Conservation (phyloP, 2,113 vertebrate genomes). For the Dolichotis patagonum region DNA sequence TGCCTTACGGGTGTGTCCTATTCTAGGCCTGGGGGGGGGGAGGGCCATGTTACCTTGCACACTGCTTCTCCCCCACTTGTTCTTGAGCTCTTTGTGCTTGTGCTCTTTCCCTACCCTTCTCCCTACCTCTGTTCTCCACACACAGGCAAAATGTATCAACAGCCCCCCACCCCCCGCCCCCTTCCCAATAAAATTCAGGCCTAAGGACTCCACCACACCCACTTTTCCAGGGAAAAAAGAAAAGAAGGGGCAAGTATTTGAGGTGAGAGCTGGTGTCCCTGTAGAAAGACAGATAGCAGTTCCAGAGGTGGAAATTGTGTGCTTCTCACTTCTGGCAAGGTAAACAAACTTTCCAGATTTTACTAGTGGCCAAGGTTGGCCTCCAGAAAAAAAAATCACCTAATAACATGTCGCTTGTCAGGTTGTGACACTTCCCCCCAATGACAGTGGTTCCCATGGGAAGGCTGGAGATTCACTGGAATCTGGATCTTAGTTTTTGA, state of each 20-base stretch:
- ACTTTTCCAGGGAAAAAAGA: not conserved
- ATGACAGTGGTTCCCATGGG: slow-evolving; percentile 53
- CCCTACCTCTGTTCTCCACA: slow-evolving; percentile 6
- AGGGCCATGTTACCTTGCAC: no score
- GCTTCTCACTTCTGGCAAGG: slow-evolving; percentile 76
- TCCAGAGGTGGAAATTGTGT: not conserved
- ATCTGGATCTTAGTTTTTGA: not conserved
- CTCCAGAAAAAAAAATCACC: slow-evolving; percentile 71
- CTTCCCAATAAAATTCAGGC: not conserved
- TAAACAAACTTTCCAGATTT: slow-evolving; percentile 76
- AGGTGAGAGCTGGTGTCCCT: slow-evolving; percentile 68
- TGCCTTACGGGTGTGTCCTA: not conserved
- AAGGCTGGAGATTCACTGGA: slow-evolving; percentile 58
- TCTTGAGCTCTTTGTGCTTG: not conserved
- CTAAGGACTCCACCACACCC: not conserved
- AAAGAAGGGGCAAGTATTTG: slow-evolving; percentile 66
- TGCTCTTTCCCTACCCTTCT: not conserved
- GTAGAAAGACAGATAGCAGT: not conserved
- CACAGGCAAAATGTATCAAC: not conserved
- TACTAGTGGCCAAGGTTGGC: slow-evolving; percentile 72
- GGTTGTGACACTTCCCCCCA: slow-evolving; percentile 53
- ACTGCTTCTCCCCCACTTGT: no score
- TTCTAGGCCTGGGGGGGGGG: not conserved
- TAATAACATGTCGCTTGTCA: slow-evolving; percentile 60
- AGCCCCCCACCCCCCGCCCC: not conserved